Percentiles rank a stretch among this genome's conserved stretches.
Evolutionary conservation across 2,113 vertebrate species (phyloP).

Genomic region (Melospiza georgiana): DNA sequence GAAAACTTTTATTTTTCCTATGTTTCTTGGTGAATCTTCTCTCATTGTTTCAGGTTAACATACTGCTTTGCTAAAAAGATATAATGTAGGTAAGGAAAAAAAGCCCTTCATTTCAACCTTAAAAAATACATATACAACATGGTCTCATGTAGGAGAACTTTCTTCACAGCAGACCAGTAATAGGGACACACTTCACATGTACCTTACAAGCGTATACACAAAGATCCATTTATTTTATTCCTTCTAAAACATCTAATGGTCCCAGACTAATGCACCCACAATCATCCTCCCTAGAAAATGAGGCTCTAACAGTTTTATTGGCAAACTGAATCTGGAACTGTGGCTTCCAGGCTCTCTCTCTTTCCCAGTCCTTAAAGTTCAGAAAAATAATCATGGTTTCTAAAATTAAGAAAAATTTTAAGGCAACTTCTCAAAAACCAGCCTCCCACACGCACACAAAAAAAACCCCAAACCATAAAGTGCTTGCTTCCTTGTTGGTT

Average conservation of each 20-base stretch:
- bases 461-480: background rate
- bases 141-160: background rate
- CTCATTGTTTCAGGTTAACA: background rate
- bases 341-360: background rate
- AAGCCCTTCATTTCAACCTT: background rate
- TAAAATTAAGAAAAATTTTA: background rate
- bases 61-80: background rate
- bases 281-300: background rate
- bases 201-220: background rate
- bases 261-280: background rate
- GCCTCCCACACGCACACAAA: accelerated
- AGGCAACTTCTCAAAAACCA: background rate
- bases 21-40: background rate
- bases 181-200: accelerated
- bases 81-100: background rate
- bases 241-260: background rate
- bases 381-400: background rate
- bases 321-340: background rate
- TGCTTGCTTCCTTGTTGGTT: background rate
- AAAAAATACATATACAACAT: background rate
- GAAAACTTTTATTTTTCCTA: background rate
- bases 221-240: background rate
- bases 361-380: background rate
- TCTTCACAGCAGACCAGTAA: background rate
- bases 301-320: background rate